Evolutionary conservation across 2,888 invertebrate genomes (phyloP), one percentile per base, ranked within the genome.

Genomic region (Orchestes rusci): DNA sequence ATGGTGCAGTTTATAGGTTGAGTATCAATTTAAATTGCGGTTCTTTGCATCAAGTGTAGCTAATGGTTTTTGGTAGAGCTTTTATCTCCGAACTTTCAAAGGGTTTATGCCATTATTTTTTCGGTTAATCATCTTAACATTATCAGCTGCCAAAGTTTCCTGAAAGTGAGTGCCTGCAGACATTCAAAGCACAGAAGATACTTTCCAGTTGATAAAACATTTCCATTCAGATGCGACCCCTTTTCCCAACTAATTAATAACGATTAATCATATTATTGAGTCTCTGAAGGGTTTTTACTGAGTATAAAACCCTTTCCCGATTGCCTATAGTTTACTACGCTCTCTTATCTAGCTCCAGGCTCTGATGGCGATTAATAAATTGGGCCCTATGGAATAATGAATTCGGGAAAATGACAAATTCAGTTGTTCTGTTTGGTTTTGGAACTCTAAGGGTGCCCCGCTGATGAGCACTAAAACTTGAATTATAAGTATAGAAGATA

Each of bases 301-400:
- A 37, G 35, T 34, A 41, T 40, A 30, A 39, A 39, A 44, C 35
- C 42, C 35, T 12, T 37, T 16, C 39, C 39, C 45, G 42, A 45
- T 50, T 43, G 43, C 45, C 50, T 34, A 48, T 51, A 53, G 51
- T 55, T 55, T 52, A 48, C 47, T 47, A 39, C 43, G 53, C 49
- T 47, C 42, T 47, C 43, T 47, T 47, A 37, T 47, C 43, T 47
- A 43, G 42, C 37, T 17, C 23, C 23, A 20, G 47, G 43, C 43
- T 42, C 39, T 42, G 37, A 35, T 39, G 34, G 42, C 47, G 39
- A 47, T 47, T 43, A 47, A 47, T 47, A 42, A 43, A 47, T 47
- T 39, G 35, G 28, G 20, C 47, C 47, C 47, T 13, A 13, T 29
- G 37, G 47, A 39, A 35, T 42, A 47, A 47, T 47, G 47, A 47